Evolutionary conservation across 1,140 invertebrate species (phyloP).

Genomic region (Caenorhabditis latens): DNA sequence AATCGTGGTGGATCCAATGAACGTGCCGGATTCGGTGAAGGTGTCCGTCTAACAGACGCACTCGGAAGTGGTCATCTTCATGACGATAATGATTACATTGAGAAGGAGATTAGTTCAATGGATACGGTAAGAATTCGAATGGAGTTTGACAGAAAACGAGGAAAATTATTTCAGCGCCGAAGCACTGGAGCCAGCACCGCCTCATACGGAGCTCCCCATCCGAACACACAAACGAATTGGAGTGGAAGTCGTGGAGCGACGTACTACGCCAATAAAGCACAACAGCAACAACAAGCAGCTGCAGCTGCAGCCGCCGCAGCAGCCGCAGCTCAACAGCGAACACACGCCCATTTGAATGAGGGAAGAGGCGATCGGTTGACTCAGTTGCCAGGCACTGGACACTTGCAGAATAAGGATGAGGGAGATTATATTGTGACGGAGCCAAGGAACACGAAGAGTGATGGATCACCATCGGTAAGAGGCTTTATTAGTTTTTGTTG

Average conservation of each 20-base stretch:
- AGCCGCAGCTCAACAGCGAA: background rate
- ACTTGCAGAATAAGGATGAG: background rate
- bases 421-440: constrained; percentile 29
- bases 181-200: constrained; percentile 1
- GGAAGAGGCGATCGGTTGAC: background rate
- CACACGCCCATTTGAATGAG: background rate
- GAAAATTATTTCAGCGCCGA: background rate
- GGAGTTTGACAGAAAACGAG: background rate
- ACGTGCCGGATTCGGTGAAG: constrained; percentile 30
- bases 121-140: constrained; percentile 4
- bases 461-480: constrained; percentile 20
- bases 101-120: constrained; percentile 1
- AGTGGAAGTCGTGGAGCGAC: constrained; percentile 18
- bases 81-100: constrained; percentile 8
- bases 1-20: constrained; percentile 35
- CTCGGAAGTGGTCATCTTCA: background rate
- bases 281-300: background rate
- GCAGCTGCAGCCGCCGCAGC: background rate
- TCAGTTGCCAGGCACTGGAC: background rate
- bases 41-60: background rate
- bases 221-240: background rate
- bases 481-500: no score
- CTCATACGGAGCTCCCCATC: background rate
- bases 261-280: constrained; percentile 2
- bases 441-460: background rate